A percentile compares a stretch with the other conserved stretches of the same genome.
Evolutionary conservation across 1,140 invertebrate species (phyloP).

Genomic region (Temnothorax nylanderi): DNA sequence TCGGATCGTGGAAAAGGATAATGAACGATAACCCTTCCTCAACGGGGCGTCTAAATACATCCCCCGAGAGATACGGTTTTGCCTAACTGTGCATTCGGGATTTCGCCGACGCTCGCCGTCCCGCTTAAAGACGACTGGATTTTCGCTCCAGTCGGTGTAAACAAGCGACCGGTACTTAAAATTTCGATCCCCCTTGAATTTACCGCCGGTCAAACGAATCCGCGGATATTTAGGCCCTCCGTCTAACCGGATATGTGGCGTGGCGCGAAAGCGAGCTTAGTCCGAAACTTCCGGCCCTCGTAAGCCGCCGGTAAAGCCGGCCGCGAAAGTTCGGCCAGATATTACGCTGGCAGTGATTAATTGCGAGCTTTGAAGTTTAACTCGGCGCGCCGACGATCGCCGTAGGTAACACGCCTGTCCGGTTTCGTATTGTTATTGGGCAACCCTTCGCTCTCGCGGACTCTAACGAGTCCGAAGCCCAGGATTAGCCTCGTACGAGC

Average conservation of each 20-base stretch:
- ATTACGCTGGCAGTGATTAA: constrained; percentile 61
- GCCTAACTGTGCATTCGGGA: neutral
- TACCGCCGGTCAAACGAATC: constrained; percentile 53
- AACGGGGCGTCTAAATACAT: neutral
- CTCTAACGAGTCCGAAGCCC: constrained; percentile 46
- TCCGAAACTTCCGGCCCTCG: constrained; percentile 38
- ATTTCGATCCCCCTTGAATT: constrained; percentile 54
- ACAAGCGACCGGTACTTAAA: constrained; percentile 54
- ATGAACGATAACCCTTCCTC: constrained; percentile 23
- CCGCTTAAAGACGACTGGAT: constrained; percentile 22
- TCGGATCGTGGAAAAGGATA: constrained; percentile 35
- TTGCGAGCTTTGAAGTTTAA: constrained; percentile 62
- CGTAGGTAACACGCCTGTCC: constrained; percentile 51
- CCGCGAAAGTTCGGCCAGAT: constrained; percentile 51
- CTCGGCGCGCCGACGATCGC: constrained; percentile 45
- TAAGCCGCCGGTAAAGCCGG: constrained; percentile 54
- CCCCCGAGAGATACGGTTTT: constrained; percentile 31
- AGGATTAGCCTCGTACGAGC: constrained; percentile 43
- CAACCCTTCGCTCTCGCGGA: constrained; percentile 20
- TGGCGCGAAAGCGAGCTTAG: constrained; percentile 36
- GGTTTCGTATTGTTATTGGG: constrained; percentile 58
- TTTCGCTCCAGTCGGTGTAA: constrained; percentile 41
- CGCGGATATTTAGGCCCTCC: constrained; percentile 22
- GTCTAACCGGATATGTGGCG: neutral
- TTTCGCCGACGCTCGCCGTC: neutral